Percentiles rank a stretch among this genome's conserved stretches.
These are phyloP conservation scores for Gonatopus flavifemur DNA, from an alignment of 1,140 invertebrate species.

Conservation along the genomic window DNA sequence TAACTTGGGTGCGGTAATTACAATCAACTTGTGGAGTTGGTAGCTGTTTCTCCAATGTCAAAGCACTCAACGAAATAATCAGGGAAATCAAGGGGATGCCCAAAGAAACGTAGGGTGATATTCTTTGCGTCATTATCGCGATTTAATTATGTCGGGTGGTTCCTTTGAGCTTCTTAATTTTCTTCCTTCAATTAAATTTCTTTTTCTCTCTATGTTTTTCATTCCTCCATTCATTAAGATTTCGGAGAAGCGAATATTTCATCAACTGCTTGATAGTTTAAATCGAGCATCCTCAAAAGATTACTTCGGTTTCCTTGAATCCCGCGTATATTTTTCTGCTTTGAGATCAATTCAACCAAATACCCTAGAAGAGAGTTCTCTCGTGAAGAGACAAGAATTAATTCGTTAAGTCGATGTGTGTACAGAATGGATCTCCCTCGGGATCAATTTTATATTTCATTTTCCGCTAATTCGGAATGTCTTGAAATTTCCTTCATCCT, in stretches of 20 bases:
- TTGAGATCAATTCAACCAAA: too few relatives aligned
- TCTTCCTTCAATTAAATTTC: constrained; percentile 11
- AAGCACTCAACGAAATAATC: constrained; percentile 38
- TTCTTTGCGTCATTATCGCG: constrained; percentile 48
- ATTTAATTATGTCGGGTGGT: constrained; percentile 46
- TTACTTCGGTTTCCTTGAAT: too few relatives aligned
- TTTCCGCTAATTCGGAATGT: too few relatives aligned
- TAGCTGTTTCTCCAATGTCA: constrained; percentile 39
- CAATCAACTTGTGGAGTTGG: constrained; percentile 25
- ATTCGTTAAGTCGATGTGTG: too few relatives aligned
- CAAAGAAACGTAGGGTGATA: constrained; percentile 18
- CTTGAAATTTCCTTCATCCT: too few relatives aligned
- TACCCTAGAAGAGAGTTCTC: too few relatives aligned
- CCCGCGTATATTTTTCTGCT: too few relatives aligned
- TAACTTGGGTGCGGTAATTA: constrained; percentile 25
- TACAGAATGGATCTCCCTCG: too few relatives aligned
- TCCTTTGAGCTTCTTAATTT: constrained; percentile 43
- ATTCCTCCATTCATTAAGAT: not conserved
- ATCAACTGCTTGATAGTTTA: too few relatives aligned
- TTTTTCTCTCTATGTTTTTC: constrained; percentile 6
- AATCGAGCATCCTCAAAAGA: too few relatives aligned
- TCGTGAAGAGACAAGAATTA: too few relatives aligned
- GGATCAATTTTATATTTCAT: too few relatives aligned
- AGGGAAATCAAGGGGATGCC: constrained; percentile 15
- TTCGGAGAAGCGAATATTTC: constrained; percentile 20